Evolutionary conservation across 2,797 vertebrate species (phyloP), one percentile per base, ranked within the genome.

Genomic region (Steatocranus sp.): DNA sequence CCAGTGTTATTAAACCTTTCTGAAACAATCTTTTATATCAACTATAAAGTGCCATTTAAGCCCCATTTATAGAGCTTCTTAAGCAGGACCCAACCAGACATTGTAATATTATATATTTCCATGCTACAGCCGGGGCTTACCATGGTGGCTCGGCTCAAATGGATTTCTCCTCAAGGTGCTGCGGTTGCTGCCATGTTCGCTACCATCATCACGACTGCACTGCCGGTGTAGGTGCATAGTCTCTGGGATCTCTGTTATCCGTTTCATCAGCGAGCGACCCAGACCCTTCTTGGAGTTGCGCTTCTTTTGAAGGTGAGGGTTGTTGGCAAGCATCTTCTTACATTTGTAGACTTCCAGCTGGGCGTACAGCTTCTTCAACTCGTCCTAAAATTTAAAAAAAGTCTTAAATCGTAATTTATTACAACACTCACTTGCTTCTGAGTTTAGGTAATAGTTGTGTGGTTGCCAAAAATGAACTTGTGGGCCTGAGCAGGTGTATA

Each of bases 241-340:
- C 94, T 99, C 99, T 0, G 98, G 99, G 89, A 99, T 99, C 96
- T 99, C 99, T 0, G 99, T 99, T 49, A 99, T 99, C 1, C 99
- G 96, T 11, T 97, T 96, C 97, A 99, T 99, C 90, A 99, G 96
- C 0, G 99, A 98, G 56, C 99, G 97, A 12, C 99, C 98, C 18
- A 99, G 95, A 51, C 99, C 98, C 91, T 99, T 99, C 95, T 99
- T 99, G 5, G 98, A 99, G 95, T 98, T 99, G 89, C 99, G 97
- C 94, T 99, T 99, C 94, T 99, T 99, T 93, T 99, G 98, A 25
- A 99, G 97, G 91, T 99, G 99, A 38, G 98, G 99, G 87, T 99
- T 99, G 91, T 99, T 99, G 77, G 98, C 97, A 46, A 99, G 97
- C 99, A 99, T 99, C 95, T 99, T 99, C 93, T 99, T 99, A 76